A percentile compares a stretch with the other conserved stretches of the same genome.
These are phyloP conservation scores for Oenanthe melanoleuca DNA, from an alignment of 2,113 vertebrate species.

Conservation along the genomic window DNA sequence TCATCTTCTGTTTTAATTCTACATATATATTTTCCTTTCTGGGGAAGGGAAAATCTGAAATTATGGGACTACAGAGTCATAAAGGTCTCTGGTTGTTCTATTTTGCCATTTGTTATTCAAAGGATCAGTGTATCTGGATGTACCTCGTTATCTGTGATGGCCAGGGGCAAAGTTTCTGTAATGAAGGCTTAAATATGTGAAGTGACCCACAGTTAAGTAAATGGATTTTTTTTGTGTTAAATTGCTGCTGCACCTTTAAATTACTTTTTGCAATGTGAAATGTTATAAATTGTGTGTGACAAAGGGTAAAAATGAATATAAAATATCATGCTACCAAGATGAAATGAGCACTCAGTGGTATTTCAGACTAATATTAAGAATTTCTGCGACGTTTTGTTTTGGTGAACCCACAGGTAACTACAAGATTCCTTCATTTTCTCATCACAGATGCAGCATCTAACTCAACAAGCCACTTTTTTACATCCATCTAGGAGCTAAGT, in stretches of 20 bases:
- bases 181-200: background rate
- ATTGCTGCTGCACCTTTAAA: background rate
- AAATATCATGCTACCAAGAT: background rate
- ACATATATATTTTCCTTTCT: background rate
- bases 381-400: background rate
- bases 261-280: background rate
- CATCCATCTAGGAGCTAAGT: background rate
- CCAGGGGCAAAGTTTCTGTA: background rate
- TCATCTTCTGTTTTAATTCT: slow-evolving; percentile 20
- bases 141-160: background rate
- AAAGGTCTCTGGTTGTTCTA: background rate
- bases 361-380: background rate
- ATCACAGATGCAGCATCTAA: background rate
- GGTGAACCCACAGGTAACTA: background rate
- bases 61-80: background rate
- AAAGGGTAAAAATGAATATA: background rate
- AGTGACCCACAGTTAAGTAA: background rate
- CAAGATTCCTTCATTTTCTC: background rate
- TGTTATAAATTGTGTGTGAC: background rate
- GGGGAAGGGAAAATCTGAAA: background rate
- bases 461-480: background rate
- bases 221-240: background rate
- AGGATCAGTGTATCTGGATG: background rate
- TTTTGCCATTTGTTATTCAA: background rate
- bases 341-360: background rate